phyloP scores from a whole-genome alignment of 2,113 vertebrate species.

The Meriones unguiculatus region DNA sequence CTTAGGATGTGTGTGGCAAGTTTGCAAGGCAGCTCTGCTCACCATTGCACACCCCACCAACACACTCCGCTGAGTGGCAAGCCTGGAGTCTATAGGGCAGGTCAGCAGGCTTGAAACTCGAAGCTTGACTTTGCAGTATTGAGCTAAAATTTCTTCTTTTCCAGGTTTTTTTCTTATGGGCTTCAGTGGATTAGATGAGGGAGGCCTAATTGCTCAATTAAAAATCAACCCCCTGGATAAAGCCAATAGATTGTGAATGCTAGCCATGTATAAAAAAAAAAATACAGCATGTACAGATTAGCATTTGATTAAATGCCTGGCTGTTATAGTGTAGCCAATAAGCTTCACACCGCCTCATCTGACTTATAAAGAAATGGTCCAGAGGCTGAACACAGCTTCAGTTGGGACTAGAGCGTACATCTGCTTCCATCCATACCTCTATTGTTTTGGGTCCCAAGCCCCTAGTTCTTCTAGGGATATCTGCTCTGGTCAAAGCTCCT shows the following conservation, averaged over 20 bases:
- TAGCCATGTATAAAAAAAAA: neutral
- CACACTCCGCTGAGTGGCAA: neutral
- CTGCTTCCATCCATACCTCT: neutral
- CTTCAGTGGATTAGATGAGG: conserved; percentile 9
- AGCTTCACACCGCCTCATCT: neutral
- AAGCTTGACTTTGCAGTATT: neutral
- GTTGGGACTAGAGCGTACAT: neutral
- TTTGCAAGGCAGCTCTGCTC: neutral
- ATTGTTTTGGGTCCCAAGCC: neutral
- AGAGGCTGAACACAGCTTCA: neutral
- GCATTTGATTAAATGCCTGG: conserved; percentile 41
- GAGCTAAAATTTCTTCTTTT: neutral
- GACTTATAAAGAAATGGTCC: neutral
- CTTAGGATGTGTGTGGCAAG: neutral
- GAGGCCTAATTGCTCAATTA: neutral
- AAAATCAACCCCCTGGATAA: neutral
- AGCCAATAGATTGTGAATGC: neutral
- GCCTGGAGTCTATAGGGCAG: neutral
- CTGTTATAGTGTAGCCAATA: neutral
- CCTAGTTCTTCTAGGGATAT: conserved; percentile 23
- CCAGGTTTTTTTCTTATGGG: neutral
- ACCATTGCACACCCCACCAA: neutral
- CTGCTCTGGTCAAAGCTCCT: neutral
- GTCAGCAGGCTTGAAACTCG: neutral
- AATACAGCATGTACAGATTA: conserved; percentile 41